Base-by-base conservation (phyloP, 2,797 vertebrate species). In the Gobio occitaniae region DNA sequence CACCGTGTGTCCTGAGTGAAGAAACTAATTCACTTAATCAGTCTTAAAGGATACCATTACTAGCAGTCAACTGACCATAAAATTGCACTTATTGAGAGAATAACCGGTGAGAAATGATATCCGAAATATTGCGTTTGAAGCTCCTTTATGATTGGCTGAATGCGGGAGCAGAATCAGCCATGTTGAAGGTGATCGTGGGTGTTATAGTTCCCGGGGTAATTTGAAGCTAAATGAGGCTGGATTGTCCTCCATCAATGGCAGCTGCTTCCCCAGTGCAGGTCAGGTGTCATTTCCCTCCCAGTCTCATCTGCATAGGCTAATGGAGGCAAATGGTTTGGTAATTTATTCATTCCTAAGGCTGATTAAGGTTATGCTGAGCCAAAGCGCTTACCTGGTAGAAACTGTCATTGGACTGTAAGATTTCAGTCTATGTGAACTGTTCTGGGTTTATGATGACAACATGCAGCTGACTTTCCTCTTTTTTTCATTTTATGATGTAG, bases 301-400 rank as follows among this genome's bases (percentile, higher is more conserved):
- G 41, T 48, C 77, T 87, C 78, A 88, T 90, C 86, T 88, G 86
- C 89, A 90, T 88, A 90, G 83, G 89, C 82, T 89, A 89, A 90
- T 87, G 75, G 84, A 82, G 84, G 78, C 80, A 87, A 90, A 86
- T 86, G 78, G 75, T 79, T 59, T 83, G 86, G 82, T 87, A 88
- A 87, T 89, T 84, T 84, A 84, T 84, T 86, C 86, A 88, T 86
- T 87, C 82, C 82, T 80, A 72, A 76, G 84, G 77, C 84, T 87
- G 86, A 89, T 84, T 89, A 83, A 78, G 86, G 83, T 84, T 84
- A 84, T 56, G 61, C 17, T 38, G 44, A 61, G 82, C 68, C 69
- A 87, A 79, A 78, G 56, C 50, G n/a, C 68, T 87, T 86, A 81
- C 80, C 74, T 82, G 72, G 80, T 81, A 17, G 48, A 75, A 82